Conservation (phyloP, 2,888 invertebrate species). For the Tipula helvola region DNA sequence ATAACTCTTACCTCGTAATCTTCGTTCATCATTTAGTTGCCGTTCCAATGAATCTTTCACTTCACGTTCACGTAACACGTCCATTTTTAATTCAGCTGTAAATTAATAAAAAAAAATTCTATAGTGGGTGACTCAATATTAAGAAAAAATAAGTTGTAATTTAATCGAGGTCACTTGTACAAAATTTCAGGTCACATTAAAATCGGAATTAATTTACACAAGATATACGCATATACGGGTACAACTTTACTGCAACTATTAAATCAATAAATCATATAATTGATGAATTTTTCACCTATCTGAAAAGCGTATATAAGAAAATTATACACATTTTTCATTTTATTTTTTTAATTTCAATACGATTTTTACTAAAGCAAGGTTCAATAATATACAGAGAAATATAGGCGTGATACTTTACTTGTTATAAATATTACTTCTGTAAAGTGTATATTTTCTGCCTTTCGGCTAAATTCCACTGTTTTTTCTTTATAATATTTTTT, state of each 20-base stretch:
- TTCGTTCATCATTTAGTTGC: slow-evolving; percentile 87
- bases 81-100: slow-evolving; percentile 93
- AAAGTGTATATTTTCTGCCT: background rate
- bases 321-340: background rate
- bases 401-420: slow-evolving; percentile 4
- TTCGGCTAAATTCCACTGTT: background rate
- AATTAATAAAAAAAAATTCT: slow-evolving; percentile 20
- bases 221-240: no score
- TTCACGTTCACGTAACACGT: slow-evolving; percentile 83
- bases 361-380: background rate
- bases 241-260: background rate
- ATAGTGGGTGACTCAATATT: background rate
- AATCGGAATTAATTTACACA: background rate
- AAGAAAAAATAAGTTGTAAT: background rate
- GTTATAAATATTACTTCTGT: background rate
- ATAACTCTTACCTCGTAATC: slow-evolving; percentile 73
- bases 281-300: background rate
- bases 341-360: background rate
- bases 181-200: background rate
- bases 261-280: background rate
- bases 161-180: background rate
- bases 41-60: slow-evolving; percentile 88
- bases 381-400: background rate
- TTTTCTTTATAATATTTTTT: background rate
- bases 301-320: background rate